phyloP scores from a whole-genome alignment of 2,113 vertebrate genomes.

The Ploceus nigricollis region DNA sequence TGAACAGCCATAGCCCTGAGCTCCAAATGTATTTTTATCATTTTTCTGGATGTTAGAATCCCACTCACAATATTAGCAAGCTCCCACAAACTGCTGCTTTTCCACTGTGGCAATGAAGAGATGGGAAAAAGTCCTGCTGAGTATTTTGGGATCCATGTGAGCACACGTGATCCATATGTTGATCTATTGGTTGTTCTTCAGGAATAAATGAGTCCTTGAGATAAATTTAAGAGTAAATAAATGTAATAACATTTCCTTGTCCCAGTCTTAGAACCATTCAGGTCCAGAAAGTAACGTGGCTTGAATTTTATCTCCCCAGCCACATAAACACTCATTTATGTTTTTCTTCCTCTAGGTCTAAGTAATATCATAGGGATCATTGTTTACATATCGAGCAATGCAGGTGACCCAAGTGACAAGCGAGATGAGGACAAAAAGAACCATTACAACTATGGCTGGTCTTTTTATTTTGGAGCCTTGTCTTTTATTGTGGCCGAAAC shows the following conservation, averaged over 20 bases:
- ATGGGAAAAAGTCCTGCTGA: not conserved
- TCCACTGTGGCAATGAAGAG: not conserved
- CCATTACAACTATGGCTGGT: slow-evolving; percentile 97
- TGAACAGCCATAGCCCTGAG: slow-evolving; percentile 45
- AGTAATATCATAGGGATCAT: slow-evolving; percentile 99
- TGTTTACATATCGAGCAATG: slow-evolving; percentile 98
- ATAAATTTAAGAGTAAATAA: not conserved
- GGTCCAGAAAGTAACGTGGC: not conserved
- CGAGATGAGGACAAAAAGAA: slow-evolving; percentile 94
- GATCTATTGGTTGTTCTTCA: not conserved
- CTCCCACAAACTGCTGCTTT: not conserved
- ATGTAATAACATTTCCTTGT: not conserved
- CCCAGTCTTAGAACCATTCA: not conserved
- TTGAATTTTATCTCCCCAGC: not conserved
- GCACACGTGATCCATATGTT: not conserved
- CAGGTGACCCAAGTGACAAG: slow-evolving; percentile 93
- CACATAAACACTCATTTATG: not conserved
- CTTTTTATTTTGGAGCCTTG: slow-evolving; percentile 96
- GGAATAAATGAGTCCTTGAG: not conserved
- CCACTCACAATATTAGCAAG: not conserved
- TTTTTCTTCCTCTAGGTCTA: slow-evolving; percentile 77
- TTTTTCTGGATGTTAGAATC: not conserved
- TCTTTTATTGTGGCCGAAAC: slow-evolving; percentile 97
- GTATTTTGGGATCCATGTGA: not conserved
- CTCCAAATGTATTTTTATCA: slow-evolving; percentile 22